Base-by-base conservation (phyloP, 2,113 vertebrate genomes). In the Chionis minor region DNA sequence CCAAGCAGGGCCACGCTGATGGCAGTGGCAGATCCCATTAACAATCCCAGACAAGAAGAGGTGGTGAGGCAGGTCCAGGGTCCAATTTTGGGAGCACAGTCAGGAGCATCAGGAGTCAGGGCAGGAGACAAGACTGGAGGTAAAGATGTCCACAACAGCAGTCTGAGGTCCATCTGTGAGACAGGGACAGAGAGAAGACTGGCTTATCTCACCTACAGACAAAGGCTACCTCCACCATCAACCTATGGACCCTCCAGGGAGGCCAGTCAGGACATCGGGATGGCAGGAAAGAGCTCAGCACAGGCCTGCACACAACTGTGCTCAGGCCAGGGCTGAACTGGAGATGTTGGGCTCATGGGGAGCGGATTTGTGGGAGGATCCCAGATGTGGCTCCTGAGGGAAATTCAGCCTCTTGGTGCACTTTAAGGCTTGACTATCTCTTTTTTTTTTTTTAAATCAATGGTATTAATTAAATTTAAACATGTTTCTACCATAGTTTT, bases 361-460 rank as follows among this genome's bases (percentile, higher is more conserved):
- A 67, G 4, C 4, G 2, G 4, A 8, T 74, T 28, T 55, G 30
- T 6, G 16, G 17, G 2, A 16, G 3, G 3, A 61, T 40, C 24
- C 16, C 49, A 70, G 28, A 22, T 47, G 44, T 14, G 38, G 17
- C 28, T 75, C 8, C 35, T n/a, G 2, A 1, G 33, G 12, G 23
- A 89, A 69, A 74, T 56, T 30, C 67, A 56, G 15, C 6, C 8
- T 61, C 7, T 62, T 28, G 18, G 8, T 58, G 28, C 28, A 35
- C 17, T 55, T 12, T 12, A 7, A 20, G 23, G 15, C 2, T 70
- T 71, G 38, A 45, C 6, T 56, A 28, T 17, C 21, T 45, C n/a
- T 52, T 49, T 58, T 22, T 17, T 26, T 45, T 56, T 49, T 58
- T 21, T 18, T 22, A 35, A 79, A 56, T 58, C 13, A 56, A 17